phyloP scores from a whole-genome alignment of 2,797 vertebrate species.

The Hippoglossus hippoglossus region DNA sequence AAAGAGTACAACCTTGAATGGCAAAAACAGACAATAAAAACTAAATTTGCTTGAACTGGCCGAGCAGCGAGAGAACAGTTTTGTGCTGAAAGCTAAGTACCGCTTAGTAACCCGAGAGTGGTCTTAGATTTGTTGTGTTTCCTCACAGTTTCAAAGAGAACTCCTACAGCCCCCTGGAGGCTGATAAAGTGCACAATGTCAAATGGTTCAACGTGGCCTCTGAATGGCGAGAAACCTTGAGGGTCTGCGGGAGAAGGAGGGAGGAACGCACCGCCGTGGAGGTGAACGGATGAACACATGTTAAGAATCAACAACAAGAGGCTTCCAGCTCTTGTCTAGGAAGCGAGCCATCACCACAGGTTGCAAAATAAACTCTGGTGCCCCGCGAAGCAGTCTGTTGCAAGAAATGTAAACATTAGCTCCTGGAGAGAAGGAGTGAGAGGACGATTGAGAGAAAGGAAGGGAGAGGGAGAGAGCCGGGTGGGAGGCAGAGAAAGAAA shows the following conservation, averaged over 20 bases:
- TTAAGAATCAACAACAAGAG: conserved; percentile 84
- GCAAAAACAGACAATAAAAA: conserved; percentile 70
- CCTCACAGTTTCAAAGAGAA: conserved; percentile 69
- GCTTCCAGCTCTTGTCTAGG: conserved; percentile 83
- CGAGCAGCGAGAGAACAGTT: conserved; percentile 43
- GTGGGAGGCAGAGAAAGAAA: conserved; percentile 56
- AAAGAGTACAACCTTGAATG: conserved; percentile 53
- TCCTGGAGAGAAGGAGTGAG: conserved; percentile 65
- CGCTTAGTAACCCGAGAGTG: conserved; percentile 48
- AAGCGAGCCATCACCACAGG: conserved; percentile 86
- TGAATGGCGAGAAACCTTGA: conserved; percentile 66
- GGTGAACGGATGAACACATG: conserved; percentile 85
- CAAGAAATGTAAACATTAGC: conserved; percentile 83
- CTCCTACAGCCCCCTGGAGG: conserved; percentile 60
- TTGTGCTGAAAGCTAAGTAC: conserved; percentile 53
- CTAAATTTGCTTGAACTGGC: conserved; percentile 46
- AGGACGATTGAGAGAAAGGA: conserved; percentile 47
- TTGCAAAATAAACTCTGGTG: conserved; percentile 87
- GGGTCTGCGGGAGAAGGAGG: conserved; percentile 53
- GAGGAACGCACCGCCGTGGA: conserved; percentile 62
- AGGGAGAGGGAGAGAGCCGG: conserved; percentile 26
- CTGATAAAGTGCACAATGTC: conserved; percentile 74
- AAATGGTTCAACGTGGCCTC: conserved; percentile 75
- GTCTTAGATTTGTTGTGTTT: conserved; percentile 66
- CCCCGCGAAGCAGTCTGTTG: conserved; percentile 80